A percentile compares a stretch with the other conserved stretches of the same genome.
These are phyloP conservation scores for Tillus elongatus DNA, from an alignment of 2,888 invertebrate species.

Conservation along the genomic window DNA sequence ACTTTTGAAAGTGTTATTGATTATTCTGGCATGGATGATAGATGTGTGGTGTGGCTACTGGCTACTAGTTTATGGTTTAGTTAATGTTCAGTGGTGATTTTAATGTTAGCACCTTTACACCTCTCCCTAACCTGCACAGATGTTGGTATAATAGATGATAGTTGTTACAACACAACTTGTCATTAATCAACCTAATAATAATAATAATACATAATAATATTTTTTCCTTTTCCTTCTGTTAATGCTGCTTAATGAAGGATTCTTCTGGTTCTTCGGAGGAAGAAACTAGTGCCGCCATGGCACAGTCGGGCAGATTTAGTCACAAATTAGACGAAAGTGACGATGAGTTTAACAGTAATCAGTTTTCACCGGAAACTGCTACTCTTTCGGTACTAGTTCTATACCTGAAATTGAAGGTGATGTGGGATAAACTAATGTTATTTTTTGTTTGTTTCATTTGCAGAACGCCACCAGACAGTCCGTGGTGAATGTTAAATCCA, in stretches of 20 bases:
- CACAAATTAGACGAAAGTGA: conserved; percentile 38
- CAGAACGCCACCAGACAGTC: conserved; percentile 46
- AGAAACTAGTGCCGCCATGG: conserved; percentile 37
- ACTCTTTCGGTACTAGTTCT: conserved; percentile 35
- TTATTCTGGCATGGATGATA: no score
- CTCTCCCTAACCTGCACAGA: no score
- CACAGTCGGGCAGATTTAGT: conserved; percentile 33
- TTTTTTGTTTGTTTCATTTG: conserved; percentile 19
- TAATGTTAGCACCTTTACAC: neutral
- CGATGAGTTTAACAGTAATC: conserved; percentile 41
- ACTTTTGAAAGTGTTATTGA: conserved; percentile 29
- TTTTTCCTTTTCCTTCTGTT: conserved; percentile 15
- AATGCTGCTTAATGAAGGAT: conserved; percentile 37
- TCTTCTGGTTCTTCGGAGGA: conserved; percentile 44
- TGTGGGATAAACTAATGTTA: no score
- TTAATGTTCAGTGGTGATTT: no score
- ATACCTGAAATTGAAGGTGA: neutral
- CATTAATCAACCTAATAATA: no score
- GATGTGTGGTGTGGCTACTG: no score
- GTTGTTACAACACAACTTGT: no score
- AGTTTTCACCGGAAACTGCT: conserved; percentile 37
- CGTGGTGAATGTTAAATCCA: conserved; percentile 28
- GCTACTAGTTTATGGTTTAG: no score
- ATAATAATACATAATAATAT: neutral
- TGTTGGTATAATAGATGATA: no score